A percentile compares a stretch with the other conserved stretches of the same genome.
phyloP scores from a whole-genome alignment of 2,888 invertebrate species.

The Gisinianus flammeolus region DNA sequence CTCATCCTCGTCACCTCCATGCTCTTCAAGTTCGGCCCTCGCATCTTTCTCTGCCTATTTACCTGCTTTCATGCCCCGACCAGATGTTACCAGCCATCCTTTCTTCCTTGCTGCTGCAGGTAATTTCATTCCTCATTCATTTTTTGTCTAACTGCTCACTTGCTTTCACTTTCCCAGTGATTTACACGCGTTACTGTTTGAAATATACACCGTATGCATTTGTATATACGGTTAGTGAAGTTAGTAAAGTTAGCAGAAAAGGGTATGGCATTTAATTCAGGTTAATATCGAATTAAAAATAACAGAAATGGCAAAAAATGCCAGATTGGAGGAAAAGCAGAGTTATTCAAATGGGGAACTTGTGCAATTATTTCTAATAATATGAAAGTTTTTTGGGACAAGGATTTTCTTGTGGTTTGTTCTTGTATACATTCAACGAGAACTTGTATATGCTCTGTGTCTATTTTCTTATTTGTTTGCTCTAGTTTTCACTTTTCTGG shows the following conservation, averaged over 20 bases:
- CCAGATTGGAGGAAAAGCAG: neutral
- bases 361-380: neutral
- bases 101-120: constrained; percentile 58
- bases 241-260: no score
- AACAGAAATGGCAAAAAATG: neutral
- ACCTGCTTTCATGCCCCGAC: constrained; percentile 56
- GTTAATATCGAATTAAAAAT: neutral
- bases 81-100: constrained; percentile 58
- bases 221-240: no score
- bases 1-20: constrained; percentile 34
- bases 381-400: constrained; percentile 5
- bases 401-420: constrained; percentile 10
- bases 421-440: no score
- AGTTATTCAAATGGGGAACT: neutral
- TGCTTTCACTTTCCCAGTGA: no score
- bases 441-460: no score
- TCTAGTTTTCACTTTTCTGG: no score
- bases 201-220: no score
- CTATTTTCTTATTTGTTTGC: no score
- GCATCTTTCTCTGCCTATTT: constrained; percentile 47
- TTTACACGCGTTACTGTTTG: no score
- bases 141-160: no score
- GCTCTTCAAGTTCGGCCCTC: constrained; percentile 22
- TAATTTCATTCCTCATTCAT: no score
- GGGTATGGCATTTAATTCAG: no score